Conservation (phyloP, 1,140 invertebrate genomes). For the Neoseiulus cucumeris region DNA sequence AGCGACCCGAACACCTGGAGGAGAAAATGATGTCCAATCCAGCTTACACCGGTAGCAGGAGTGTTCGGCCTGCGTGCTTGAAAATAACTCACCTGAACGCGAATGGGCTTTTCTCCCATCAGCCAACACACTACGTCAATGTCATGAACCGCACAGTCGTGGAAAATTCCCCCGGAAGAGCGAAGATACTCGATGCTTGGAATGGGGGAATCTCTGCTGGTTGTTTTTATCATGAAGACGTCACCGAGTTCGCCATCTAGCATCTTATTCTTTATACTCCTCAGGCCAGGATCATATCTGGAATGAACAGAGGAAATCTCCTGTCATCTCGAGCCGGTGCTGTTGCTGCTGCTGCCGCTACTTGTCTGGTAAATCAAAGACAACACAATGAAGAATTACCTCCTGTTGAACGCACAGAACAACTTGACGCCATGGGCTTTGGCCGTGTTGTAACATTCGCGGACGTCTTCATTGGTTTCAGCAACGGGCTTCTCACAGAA, state of each 20-base stretch:
- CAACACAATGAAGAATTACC: not conserved
- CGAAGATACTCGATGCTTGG: slow-evolving; percentile 40
- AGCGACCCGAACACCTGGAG: slow-evolving; percentile 33
- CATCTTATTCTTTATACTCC: slow-evolving; percentile 31
- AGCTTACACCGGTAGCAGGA: slow-evolving; percentile 30
- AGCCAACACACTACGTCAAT: slow-evolving; percentile 33
- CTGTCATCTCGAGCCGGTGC: not conserved
- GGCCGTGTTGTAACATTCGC: slow-evolving; percentile 38
- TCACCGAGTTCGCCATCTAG: slow-evolving; percentile 38
- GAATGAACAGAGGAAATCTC: slow-evolving; percentile 21
- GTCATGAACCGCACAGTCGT: slow-evolving; percentile 49
- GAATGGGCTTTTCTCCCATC: slow-evolving; percentile 20
- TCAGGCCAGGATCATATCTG: slow-evolving; percentile 37
- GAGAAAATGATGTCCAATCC: slow-evolving; percentile 40
- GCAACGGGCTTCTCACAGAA: slow-evolving; percentile 52
- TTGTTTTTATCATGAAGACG: slow-evolving; percentile 39
- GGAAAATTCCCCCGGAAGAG: slow-evolving; percentile 43
- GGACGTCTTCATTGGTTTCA: slow-evolving; percentile 31
- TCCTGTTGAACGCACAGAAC: slow-evolving; percentile 42
- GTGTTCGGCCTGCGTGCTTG: not conserved
- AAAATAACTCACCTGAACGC: not conserved
- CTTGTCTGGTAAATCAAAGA: not conserved
- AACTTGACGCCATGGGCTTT: slow-evolving; percentile 34
- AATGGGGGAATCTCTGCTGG: slow-evolving; percentile 39
- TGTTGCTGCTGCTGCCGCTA: not conserved